Evolutionary conservation across 23 tunicate genomes (phyloP).

Genomic region (Botrylloides violaceus): DNA sequence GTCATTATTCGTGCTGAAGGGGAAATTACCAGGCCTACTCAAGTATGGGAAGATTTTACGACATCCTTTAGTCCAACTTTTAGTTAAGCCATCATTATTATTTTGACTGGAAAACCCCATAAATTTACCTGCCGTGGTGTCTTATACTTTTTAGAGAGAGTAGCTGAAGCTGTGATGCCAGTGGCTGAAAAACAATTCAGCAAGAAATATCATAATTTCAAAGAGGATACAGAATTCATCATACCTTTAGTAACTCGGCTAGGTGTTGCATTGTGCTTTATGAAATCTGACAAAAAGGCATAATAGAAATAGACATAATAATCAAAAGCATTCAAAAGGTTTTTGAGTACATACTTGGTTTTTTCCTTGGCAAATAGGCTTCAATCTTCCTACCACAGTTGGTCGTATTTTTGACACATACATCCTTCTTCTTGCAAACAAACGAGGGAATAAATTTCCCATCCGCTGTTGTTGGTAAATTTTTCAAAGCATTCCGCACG

Average conservation of each 20-base stretch:
- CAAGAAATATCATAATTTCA: background rate
- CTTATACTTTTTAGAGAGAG: background rate
- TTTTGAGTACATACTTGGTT: background rate
- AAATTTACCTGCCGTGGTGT: background rate
- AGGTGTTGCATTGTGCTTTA: background rate
- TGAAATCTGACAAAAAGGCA: background rate
- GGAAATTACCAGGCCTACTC: too few relatives aligned
- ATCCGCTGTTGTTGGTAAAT: slow-evolving; percentile 1
- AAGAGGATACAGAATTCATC: background rate
- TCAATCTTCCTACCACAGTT: slow-evolving; percentile 7
- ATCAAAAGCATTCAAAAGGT: background rate
- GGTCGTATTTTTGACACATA: background rate
- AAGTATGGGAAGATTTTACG: too few relatives aligned
- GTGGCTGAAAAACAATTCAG: background rate
- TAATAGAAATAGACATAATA: background rate
- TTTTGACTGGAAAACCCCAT: too few relatives aligned
- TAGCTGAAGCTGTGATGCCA: background rate
- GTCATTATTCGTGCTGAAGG: too few relatives aligned
- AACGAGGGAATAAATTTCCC: slow-evolving; percentile 22
- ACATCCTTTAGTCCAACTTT: too few relatives aligned
- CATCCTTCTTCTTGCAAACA: background rate
- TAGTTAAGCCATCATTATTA: too few relatives aligned
- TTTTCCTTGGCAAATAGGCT: background rate
- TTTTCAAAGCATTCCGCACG: background rate
- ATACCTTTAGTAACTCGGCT: background rate